Evolutionary conservation across 2,888 invertebrate species (phyloP), one percentile per base, ranked within the genome.

Genomic region (Spilarctia lutea): DNA sequence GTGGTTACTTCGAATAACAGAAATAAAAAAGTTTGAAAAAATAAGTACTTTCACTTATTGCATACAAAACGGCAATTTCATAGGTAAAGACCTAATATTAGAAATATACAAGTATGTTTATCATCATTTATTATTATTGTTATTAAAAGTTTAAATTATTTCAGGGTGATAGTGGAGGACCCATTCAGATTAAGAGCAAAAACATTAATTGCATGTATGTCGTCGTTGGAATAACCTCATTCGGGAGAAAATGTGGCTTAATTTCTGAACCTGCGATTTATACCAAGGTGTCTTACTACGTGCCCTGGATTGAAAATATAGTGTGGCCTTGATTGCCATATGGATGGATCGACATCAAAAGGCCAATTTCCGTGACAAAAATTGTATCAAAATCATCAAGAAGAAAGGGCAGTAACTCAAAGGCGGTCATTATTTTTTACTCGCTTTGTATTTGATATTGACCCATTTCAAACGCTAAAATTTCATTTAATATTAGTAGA

Each of bases 141-240:
- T 45, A 52, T 24, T 52, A 52, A 52, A 24, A 7, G 2, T 42
- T n/a, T 18, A 42, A 74, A 27, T 65, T 56, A 67, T 81, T 86
- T 16, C 88, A 97, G 97, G 97, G 97, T 1, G 97, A 97, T 92
- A 97, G 97, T 77, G 97, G 97, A 20, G 97, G 97, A 0, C 97
- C 97, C 0, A 89, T 97, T 1, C 93, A 93, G 71, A 84, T 96
- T 1, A 90, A 88, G 65, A 91, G 89, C 76, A 72, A 79, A 0
- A 85, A 88, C 0, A 79, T 94, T 8, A 68, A 91, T 67, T 97
- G 97, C 76, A 93, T 96, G 91, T 96, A 96, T 82, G 91, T 91
- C 3, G 79, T 96, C 0, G 85, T 96, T 0, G 96, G 96, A 0
- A 86, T 96, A 1, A 96, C 96, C 16, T 96, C 96, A 13, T 88